These are phyloP conservation scores for Chinchilla lanigera DNA, from an alignment of 2,113 vertebrate genomes.

Conservation along the genomic window DNA sequence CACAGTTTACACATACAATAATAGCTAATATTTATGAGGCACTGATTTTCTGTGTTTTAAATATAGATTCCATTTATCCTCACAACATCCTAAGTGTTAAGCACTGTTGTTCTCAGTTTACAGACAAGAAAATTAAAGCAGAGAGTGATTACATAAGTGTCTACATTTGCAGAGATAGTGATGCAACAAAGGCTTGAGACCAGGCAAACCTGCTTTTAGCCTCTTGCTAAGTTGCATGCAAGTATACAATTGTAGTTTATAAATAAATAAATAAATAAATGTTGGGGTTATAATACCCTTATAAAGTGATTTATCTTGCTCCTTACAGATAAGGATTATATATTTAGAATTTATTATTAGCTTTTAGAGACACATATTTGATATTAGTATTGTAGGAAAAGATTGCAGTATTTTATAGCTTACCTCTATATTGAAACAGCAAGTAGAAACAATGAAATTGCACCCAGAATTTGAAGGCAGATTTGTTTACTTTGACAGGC, in stretches of 20 bases:
- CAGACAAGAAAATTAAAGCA: background rate
- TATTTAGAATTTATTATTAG: background rate
- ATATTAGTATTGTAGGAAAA: background rate
- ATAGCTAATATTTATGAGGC: background rate
- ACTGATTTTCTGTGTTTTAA: background rate
- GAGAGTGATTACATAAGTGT: background rate
- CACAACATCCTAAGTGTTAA: background rate
- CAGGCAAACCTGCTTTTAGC: background rate
- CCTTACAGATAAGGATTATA: background rate
- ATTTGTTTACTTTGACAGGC: too few species aligned
- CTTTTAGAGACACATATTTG: constrained; percentile 40
- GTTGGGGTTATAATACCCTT: background rate
- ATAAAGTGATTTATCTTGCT: background rate
- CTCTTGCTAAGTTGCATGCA: background rate
- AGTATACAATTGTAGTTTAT: background rate
- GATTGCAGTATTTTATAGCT: constrained; percentile 36
- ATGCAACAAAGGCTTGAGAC: background rate
- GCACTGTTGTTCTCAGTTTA: background rate
- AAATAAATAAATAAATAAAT: background rate
- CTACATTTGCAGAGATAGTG: background rate
- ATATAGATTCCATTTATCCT: background rate
- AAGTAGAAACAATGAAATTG: too few species aligned
- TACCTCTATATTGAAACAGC: background rate
- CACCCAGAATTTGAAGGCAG: too few species aligned
- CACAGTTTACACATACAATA: background rate